phyloP scores from a whole-genome alignment of 2,797 vertebrate species.

The Lutjanus argentimaculatus region DNA sequence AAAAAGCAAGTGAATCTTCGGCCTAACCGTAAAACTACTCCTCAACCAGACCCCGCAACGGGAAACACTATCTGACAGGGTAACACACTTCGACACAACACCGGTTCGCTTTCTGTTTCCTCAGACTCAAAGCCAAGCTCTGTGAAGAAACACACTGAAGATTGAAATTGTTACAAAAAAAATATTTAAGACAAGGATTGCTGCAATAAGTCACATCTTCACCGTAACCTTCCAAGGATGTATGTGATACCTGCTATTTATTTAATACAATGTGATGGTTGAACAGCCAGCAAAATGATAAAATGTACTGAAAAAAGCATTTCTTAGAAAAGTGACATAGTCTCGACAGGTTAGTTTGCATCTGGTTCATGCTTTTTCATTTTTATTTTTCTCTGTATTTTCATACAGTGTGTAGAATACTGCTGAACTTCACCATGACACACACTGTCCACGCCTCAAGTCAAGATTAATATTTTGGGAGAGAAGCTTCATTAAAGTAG shows the following conservation, averaged over 20 bases:
- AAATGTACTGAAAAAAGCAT: background rate
- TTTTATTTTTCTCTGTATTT: background rate
- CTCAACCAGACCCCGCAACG: too few relatives aligned
- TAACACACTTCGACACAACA: too few relatives aligned
- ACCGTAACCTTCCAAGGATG: background rate
- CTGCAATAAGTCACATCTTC: background rate
- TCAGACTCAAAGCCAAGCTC: too few relatives aligned
- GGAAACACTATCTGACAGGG: too few relatives aligned
- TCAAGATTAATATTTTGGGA: background rate
- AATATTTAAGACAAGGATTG: background rate
- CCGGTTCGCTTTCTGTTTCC: too few relatives aligned
- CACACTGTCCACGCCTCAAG: background rate
- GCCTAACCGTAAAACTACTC: too few relatives aligned
- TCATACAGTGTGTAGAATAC: background rate
- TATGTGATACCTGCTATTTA: background rate
- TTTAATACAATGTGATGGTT: background rate
- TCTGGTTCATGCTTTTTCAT: background rate
- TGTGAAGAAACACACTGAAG: too few relatives aligned
- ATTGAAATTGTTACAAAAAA: too few relatives aligned
- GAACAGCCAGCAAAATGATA: background rate
- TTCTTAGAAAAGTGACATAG: background rate
- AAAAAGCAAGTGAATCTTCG: too few relatives aligned
- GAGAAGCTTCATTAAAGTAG: background rate
- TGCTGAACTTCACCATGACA: background rate
- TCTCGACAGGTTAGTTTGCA: background rate